These are phyloP conservation scores for Heliothis peltigera DNA, from an alignment of 2,888 invertebrate species.

Conservation along the genomic window DNA sequence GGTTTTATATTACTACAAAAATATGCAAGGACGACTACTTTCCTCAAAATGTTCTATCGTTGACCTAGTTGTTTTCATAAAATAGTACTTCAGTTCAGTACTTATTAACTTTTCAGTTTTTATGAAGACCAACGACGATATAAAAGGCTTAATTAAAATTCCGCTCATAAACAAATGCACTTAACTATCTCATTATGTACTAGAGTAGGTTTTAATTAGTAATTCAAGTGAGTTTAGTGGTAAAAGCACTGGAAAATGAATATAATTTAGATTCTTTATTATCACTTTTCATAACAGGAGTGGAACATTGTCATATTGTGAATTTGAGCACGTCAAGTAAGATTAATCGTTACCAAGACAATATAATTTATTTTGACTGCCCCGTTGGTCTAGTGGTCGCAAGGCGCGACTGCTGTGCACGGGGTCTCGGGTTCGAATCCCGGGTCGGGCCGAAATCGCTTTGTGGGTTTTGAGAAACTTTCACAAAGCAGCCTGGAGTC, in stretches of 20 bases:
- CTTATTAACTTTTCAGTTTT: slow-evolving; percentile 4
- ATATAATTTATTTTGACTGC: too few species aligned
- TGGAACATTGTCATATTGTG: slow-evolving; percentile 12
- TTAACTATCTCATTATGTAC: slow-evolving; percentile 10
- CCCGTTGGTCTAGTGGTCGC: too few species aligned
- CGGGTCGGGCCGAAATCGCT: too few species aligned
- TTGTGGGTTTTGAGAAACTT: too few species aligned
- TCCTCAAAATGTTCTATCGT: background rate
- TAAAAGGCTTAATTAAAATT: slow-evolving; percentile 16
- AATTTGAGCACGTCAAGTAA: too few species aligned
- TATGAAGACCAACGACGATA: background rate
- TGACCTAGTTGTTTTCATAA: slow-evolving; percentile 5
- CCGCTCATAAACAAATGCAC: slow-evolving; percentile 3
- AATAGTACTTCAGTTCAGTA: background rate
- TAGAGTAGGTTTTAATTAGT: slow-evolving; percentile 13
- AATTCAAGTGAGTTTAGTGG: slow-evolving; percentile 9
- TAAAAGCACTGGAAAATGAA: slow-evolving; percentile 4
- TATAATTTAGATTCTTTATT: slow-evolving; percentile 5
- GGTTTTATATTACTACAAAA: background rate
- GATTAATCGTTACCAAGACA: too few species aligned
- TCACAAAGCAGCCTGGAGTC: too few species aligned
- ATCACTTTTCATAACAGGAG: slow-evolving; percentile 33
- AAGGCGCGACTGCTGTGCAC: too few species aligned
- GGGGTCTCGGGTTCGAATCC: too few species aligned
- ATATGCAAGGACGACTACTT: background rate